These are phyloP conservation scores for Noctilio leporinus DNA, from an alignment of 2,113 vertebrate genomes.

Conservation along the genomic window DNA sequence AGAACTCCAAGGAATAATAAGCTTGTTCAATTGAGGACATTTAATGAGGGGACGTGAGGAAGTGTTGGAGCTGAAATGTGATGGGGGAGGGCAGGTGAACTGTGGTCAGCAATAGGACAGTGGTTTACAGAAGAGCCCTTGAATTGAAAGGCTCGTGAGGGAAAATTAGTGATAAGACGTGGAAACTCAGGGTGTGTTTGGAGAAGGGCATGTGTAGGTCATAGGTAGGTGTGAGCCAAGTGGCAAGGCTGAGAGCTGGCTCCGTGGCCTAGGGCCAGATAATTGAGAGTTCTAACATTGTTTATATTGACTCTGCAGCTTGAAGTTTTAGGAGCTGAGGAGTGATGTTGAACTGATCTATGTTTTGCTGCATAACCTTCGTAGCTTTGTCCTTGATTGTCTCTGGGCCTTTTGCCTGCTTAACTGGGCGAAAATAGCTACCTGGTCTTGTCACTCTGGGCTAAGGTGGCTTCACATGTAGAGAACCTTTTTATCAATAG, in stretches of 20 bases:
- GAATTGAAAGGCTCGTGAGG: neutral
- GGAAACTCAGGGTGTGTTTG: neutral
- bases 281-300: neutral
- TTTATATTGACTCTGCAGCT: neutral
- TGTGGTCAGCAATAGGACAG: fast-evolving
- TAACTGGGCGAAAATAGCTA: neutral
- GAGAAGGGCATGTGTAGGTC: neutral
- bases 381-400: neutral
- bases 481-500: neutral
- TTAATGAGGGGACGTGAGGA: neutral
- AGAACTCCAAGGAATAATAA: neutral
- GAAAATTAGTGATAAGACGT: neutral
- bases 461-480: neutral
- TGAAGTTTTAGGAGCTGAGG: neutral
- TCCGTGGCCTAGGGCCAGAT: neutral
- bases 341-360: neutral
- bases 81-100: neutral
- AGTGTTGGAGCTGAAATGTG: neutral
- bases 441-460: neutral
- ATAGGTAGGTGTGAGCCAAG: neutral
- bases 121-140: neutral
- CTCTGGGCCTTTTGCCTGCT: neutral
- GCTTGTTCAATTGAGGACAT: neutral
- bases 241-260: neutral
- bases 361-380: neutral